A percentile compares a stretch with the other conserved stretches of the same genome.
These are phyloP conservation scores for Montipora sp. DNA, from an alignment of 64 coral and sea anemone species.

Conservation along the genomic window DNA sequence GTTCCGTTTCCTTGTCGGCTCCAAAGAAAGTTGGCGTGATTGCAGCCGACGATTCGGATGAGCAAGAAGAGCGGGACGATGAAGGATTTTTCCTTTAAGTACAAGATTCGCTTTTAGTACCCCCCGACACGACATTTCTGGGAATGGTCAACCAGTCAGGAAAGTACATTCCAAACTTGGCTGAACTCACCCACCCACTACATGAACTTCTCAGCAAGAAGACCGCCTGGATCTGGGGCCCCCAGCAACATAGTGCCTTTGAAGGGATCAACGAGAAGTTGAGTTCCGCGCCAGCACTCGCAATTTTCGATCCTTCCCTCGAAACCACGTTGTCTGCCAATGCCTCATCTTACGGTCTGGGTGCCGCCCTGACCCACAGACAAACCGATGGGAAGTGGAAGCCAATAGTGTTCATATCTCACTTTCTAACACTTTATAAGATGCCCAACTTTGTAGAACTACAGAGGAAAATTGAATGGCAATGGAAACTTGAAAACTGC, in stretches of 20 bases:
- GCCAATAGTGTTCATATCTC: constrained; percentile 57
- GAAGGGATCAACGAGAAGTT: not conserved
- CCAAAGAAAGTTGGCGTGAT: too few species aligned
- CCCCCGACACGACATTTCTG: not conserved
- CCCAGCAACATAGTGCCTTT: not conserved
- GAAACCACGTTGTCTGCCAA: constrained; percentile 61
- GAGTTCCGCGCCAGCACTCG: constrained; percentile 37
- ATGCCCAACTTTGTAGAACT: too few species aligned
- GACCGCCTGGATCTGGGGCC: not conserved
- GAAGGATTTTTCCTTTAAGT: too few species aligned
- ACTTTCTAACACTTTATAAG: too few species aligned
- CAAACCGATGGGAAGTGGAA: constrained; percentile 53
- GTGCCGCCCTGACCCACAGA: constrained; percentile 55
- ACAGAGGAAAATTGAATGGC: too few species aligned
- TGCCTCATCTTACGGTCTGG: constrained; percentile 28
- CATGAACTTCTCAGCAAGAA: not conserved
- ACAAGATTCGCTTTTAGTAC: too few species aligned
- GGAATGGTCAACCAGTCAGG: constrained; percentile 61
- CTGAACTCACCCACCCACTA: not conserved
- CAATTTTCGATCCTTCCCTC: constrained; percentile 35
- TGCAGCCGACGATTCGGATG: too few species aligned
- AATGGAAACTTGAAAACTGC: too few species aligned
- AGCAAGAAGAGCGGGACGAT: too few species aligned
- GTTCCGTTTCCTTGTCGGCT: not conserved
- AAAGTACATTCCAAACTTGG: constrained; percentile 46